Evolutionary conservation across 2,888 invertebrate genomes (phyloP).

Genomic region (Alloplasta piceator): DNA sequence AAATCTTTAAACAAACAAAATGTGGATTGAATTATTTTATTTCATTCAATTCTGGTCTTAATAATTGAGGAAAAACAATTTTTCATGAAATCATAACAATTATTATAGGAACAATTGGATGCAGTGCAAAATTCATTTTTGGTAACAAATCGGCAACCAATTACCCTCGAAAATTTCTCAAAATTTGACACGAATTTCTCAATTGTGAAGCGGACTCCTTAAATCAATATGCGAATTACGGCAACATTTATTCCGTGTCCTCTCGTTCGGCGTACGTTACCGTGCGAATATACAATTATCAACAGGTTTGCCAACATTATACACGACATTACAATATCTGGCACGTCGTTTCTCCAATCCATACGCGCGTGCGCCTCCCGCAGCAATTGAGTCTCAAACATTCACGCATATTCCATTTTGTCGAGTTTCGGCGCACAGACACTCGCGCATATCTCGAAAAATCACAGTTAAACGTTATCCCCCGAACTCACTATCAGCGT

Average conservation of each 20-base stretch:
- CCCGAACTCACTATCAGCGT: not conserved
- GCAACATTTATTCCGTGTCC: not conserved
- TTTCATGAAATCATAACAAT: no score
- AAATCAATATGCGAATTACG: not conserved
- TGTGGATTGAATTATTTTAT: no score
- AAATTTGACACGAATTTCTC: no score
- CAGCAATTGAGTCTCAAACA: slow-evolving; percentile 7
- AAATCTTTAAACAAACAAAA: no score
- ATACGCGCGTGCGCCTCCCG: slow-evolving; percentile 1
- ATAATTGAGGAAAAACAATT: no score
- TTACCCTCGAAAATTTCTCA: no score
- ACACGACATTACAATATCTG: slow-evolving; percentile 22
- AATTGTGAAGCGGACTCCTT: no score
- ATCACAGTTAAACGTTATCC: slow-evolving; percentile 74
- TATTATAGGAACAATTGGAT: no score
- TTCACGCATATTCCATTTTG: slow-evolving; percentile 1
- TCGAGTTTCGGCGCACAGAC: not conserved
- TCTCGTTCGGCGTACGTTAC: slow-evolving; percentile 32
- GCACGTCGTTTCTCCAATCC: slow-evolving; percentile 16
- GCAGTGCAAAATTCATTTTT: no score
- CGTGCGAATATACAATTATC: slow-evolving; percentile 43
- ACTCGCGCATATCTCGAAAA: slow-evolving; percentile 54
- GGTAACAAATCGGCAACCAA: no score
- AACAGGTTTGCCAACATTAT: slow-evolving; percentile 44
- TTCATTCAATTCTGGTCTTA: no score